Conservation (phyloP, 2,888 invertebrate genomes). For the Tiliacea citrago region DNA sequence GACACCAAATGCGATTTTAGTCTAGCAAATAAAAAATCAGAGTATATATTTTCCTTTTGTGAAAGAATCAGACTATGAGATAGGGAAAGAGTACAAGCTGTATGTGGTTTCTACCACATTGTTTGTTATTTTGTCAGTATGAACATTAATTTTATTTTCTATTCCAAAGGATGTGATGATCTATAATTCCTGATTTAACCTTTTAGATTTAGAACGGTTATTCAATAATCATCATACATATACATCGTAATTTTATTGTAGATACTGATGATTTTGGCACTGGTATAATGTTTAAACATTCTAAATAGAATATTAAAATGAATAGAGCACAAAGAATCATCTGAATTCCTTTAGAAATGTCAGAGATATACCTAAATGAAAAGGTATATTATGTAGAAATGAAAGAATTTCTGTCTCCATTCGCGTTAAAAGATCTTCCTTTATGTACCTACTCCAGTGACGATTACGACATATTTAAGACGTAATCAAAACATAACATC, state of each 20-base stretch:
- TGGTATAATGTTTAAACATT: no score
- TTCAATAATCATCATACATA: no score
- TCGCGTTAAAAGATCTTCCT: not conserved
- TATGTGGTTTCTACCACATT: not conserved
- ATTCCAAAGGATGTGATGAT: no score
- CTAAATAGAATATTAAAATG: no score
- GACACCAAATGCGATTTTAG: no score
- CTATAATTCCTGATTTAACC: no score
- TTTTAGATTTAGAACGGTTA: no score
- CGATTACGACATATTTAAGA: slow-evolving; percentile 1
- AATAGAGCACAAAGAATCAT: not conserved
- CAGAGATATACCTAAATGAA: not conserved
- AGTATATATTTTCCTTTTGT: no score
- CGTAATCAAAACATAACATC: not conserved
- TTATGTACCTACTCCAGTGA: not conserved
- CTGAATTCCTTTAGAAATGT: slow-evolving; percentile 20
- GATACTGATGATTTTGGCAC: not conserved
- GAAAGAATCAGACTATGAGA: no score
- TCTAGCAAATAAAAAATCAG: no score
- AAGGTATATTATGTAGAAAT: slow-evolving; percentile 1
- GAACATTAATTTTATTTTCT: not conserved
- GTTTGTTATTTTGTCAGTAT: not conserved
- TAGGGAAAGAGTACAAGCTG: not conserved
- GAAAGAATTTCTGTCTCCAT: slow-evolving; percentile 1
- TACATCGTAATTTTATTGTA: not conserved